Evolutionary conservation across 2,888 invertebrate species (phyloP), one percentile per base, ranked within the genome.

Genomic region (Nudaria mundana): DNA sequence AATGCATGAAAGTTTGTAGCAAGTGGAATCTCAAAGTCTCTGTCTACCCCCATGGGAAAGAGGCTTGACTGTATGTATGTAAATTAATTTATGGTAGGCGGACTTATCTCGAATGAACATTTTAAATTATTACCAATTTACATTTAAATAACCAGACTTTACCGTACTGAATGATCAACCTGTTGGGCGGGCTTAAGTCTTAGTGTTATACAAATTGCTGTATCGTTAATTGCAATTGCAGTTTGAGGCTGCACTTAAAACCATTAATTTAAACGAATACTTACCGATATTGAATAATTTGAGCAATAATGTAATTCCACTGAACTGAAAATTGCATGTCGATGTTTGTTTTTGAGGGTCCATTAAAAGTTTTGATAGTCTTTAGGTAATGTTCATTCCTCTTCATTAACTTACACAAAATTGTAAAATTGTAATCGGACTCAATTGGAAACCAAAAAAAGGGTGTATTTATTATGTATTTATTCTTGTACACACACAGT

Each of bases 41-140:
- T n/a, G n/a, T n/a, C n/a, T n/a, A n/a, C n/a, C n/a, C n/a, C n/a
- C n/a, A n/a, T n/a, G n/a, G n/a, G n/a, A n/a, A n/a, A n/a, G n/a
- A n/a, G n/a, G n/a, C n/a, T n/a, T n/a, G n/a, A n/a, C n/a, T n/a
- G n/a, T n/a, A n/a, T n/a, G n/a, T n/a, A n/a, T n/a, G n/a, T n/a
- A 10, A 10, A 10, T 8, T 29, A 5, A 6, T 3, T 10, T 14
- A 13, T 13, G 2, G 11, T 14, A 24, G 36, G 42, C 16, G 36
- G 36, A 23, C 12, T 11, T 13, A 8, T 25, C n/a, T 44, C 31
- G 37, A 44, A 40, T 42, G 18, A 44, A 15, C 15, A 28, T 37
- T 11, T 15, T 10, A 38, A 48, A 44, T 29, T 2, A 18, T 25
- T 18, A 13, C 28, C 38, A 13, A 22, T n/a, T n/a, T n/a, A n/a